Base-by-base conservation (phyloP, 2,113 vertebrate genomes). In the Chlamydotis undulata region DNA sequence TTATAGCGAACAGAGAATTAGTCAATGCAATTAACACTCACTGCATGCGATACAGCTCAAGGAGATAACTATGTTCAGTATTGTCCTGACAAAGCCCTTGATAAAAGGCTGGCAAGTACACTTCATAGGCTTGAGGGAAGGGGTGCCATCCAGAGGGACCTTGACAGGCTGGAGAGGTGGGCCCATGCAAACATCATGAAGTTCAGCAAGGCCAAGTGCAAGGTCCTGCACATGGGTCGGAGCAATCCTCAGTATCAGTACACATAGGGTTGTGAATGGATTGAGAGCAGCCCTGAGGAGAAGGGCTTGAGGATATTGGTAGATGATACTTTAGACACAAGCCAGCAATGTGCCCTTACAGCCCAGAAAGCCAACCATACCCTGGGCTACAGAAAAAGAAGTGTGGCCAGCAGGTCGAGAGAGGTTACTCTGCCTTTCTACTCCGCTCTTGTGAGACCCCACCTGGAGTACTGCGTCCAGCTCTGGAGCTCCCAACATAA, bases 301-400 rank as follows among this genome's bases (percentile, higher is more conserved):
- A 79, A 93, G 23, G 19, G 21, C 29, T 56, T 56, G 39, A 3
- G 35, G 5, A 35, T 87, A 35, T 7, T 49, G 68, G 17, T 0
- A 39, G 37, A 49, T 17, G 8, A 87, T 47, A 76, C 83, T 33
- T 52, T 43, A 67, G 10, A 10, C 49, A 14, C 12, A 17, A 41
- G 33, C 19, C 2, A 2, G 29, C 17, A 65, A 29, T 8, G 6
- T 19, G 39, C 0, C 0, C 8, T 84, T 7, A 9, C 23, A 64
- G 24, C 6, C n/a, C 71, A 50, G 71, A 91, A 53, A 67, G 16
- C 22, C 21, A 63, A 2, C 2, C 2, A 0, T 35, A 47, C 23
- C 64, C 28, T 65, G 2, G 19, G 43, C 16, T 88, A 12, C 45
- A 80, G 18, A 5, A 63, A 63, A 69, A 55, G 11, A 31, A 73